These are phyloP conservation scores for Acanthosepion esculentum DNA, from an alignment of 2,888 invertebrate genomes.

Conservation along the genomic window DNA sequence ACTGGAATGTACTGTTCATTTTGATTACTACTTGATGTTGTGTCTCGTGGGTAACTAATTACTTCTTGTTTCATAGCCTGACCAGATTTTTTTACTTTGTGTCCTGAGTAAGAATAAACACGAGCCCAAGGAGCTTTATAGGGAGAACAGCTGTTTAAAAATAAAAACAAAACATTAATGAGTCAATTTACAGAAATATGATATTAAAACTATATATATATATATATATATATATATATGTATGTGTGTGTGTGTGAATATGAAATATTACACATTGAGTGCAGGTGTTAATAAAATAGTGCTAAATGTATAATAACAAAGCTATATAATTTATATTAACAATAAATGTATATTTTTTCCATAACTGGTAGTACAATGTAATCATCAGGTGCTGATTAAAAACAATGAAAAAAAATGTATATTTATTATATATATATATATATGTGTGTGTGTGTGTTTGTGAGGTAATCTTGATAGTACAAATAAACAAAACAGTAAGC, in stretches of 20 bases:
- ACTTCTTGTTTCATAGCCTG: conserved; percentile 71
- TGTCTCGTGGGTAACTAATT: conserved; percentile 71
- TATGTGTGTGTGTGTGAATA: no score
- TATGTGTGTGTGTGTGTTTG: no score
- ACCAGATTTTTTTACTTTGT: conserved; percentile 71
- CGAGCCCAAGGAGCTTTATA: conserved; percentile 73
- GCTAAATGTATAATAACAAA: no score
- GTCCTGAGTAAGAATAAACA: conserved; percentile 71
- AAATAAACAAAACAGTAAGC: no score
- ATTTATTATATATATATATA: no score
- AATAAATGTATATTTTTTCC: no score
- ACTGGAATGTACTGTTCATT: conserved; percentile 72
- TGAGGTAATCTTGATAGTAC: no score
- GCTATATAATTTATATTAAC: no score
- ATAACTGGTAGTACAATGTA: no score
- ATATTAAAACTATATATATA: not conserved
- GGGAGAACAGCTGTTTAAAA: conserved; percentile 64
- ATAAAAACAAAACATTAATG: conserved; percentile 51
- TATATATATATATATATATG: not conserved
- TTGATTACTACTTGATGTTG: conserved; percentile 65
- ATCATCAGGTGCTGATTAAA: no score
- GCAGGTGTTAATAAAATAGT: not conserved
- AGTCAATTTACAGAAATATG: not conserved
- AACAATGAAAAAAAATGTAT: no score
- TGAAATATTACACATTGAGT: no score